A percentile compares a stretch with the other conserved stretches of the same genome.
phyloP scores from a whole-genome alignment of 2,113 vertebrate species.

The Bagarius yarrelli region DNA sequence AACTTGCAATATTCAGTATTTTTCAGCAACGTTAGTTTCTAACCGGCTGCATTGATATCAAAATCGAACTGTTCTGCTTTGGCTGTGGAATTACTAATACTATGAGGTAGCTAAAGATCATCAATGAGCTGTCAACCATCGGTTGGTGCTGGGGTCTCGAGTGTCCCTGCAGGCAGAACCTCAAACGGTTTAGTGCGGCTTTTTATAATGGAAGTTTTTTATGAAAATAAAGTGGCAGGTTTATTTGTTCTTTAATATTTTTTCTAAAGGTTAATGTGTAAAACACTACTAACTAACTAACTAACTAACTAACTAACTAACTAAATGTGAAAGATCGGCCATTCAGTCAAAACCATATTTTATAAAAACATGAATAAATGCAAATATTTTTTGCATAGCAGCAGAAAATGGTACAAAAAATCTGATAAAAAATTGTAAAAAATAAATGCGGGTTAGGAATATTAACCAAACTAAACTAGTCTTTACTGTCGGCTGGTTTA shows the following conservation, averaged over 20 bases:
- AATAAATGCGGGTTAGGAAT: no score
- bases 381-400: not conserved
- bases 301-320: no score
- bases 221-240: not conserved
- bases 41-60: not conserved
- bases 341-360: not conserved
- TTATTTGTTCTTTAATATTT: not conserved
- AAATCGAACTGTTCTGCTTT: not conserved
- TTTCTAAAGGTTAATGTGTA: not conserved
- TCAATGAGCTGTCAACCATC: constrained; percentile 74
- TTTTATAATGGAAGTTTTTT: no score
- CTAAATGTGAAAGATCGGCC: not conserved
- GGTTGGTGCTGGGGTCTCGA: constrained; percentile 68
- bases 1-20: no score
- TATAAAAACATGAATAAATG: not conserved
- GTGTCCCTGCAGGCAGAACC: constrained; percentile 87
- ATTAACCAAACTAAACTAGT: no score
- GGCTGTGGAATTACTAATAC: constrained; percentile 78
- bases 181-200: constrained; percentile 86
- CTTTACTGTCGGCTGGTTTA: no score
- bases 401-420: not conserved
- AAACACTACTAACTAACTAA: not conserved
- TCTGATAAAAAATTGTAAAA: no score
- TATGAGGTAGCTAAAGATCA: constrained; percentile 77
- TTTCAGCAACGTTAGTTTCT: not conserved